These are phyloP conservation scores for Crocidura indochinensis DNA, from an alignment of 2,797 vertebrate species.

Conservation along the genomic window DNA sequence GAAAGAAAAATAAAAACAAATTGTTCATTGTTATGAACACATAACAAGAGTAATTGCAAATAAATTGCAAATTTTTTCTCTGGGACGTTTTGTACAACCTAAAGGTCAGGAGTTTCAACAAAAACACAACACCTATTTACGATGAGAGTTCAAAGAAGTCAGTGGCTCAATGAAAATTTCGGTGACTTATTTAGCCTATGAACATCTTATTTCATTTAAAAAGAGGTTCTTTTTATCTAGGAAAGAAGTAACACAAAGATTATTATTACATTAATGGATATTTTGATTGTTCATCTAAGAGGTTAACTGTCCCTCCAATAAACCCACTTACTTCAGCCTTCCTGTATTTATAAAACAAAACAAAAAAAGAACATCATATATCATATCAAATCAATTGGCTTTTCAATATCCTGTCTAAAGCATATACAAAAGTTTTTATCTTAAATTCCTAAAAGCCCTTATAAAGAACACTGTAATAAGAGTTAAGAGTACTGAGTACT, in stretches of 20 bases:
- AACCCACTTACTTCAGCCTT: background rate
- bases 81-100: background rate
- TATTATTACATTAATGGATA: background rate
- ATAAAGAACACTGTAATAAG: no score
- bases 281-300: no score
- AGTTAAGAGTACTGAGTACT: no score
- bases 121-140: background rate
- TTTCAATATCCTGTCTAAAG: no score
- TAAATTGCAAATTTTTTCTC: background rate
- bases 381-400: no score
- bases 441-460: no score
- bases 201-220: background rate
- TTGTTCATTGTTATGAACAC: background rate
- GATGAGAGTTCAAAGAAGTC: background rate
- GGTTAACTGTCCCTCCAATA: no score
- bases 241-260: background rate
- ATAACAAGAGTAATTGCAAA: background rate
- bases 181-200: background rate
- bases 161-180: background rate
- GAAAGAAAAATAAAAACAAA: background rate
- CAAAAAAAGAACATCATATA: no score
- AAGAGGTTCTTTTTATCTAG: background rate
- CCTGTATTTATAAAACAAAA: background rate
- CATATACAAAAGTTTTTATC: no score
- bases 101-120: background rate